Base-by-base conservation (phyloP, 1,140 invertebrate genomes). In the Triops longicaudatus region DNA sequence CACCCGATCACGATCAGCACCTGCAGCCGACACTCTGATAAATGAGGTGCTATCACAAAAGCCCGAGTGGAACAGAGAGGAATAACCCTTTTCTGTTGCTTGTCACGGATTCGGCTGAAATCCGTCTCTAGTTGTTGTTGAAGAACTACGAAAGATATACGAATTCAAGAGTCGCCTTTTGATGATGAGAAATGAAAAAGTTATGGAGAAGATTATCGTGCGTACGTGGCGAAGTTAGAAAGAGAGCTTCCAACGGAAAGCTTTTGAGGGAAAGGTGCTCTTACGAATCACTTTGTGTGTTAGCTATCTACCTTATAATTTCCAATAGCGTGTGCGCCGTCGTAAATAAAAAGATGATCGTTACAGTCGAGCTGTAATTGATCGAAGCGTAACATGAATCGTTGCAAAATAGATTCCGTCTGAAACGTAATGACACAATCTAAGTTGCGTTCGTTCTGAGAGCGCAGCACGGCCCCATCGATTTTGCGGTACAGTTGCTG, bases 341-440 rank as follows among this genome's bases (percentile, higher is more conserved):
- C 95, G 83, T 93, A 97, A 81, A 97, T 94, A 82, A 90, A 93
- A 12, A 97, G 88, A 85, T 96, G 93, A 85, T 97, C 94, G 82
- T 96, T 95, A 86, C 94, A 97, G 86, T 96, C 95, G 76, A 97
- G 87, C 80, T 83, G 82, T 9, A 85, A 80, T 26, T 84, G 78
- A 37, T 92, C 91, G 85, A 97, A 97, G 80, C 94, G 89, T 78
- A 97, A 88, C 93, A 96, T 96, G 84, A 97, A 97, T 80, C 92
- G 87, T 85, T 97, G 94, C 79, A 96, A 87, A 79, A 97, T 93
- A 81, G 93, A 94, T 85, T 96, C 93, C 78, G 94, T 96, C 85
- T 95, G 94, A 83, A 96, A 97, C 63, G 93, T 96, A 82, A 96
- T 91, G 78, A 92, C 89, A 86, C 94, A 96, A 85, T 96, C 91